Percentiles rank a stretch among this genome's conserved stretches.
phyloP scores from a whole-genome alignment of 2,113 vertebrate genomes.

The Vombatus ursinus region DNA sequence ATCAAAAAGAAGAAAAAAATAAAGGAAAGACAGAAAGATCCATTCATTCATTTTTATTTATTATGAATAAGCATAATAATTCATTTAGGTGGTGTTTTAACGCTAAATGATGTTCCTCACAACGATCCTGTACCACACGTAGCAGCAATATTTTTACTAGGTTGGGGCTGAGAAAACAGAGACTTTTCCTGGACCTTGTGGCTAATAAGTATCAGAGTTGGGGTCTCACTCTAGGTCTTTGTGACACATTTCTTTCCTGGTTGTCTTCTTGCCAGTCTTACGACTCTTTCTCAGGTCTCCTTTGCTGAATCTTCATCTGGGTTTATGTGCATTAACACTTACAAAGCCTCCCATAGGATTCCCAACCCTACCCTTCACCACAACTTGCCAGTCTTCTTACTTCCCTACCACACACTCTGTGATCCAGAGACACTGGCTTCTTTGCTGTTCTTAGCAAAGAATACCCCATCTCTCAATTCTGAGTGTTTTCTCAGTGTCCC shows the following conservation, averaged over 20 bases:
- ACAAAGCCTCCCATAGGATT: background rate
- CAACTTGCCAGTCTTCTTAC: background rate
- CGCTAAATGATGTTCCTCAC: background rate
- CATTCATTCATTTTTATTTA: background rate
- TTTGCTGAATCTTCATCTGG: background rate
- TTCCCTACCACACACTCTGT: background rate
- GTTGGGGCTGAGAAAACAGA: background rate
- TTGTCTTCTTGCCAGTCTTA: background rate
- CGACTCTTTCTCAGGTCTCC: background rate
- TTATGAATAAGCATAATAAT: background rate
- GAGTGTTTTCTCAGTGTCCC: background rate
- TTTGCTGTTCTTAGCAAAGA: too few relatives aligned
- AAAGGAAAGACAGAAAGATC: background rate
- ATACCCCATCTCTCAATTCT: background rate
- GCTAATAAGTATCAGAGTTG: background rate
- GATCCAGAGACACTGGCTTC: background rate
- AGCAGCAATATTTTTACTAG: background rate
- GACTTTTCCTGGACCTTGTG: background rate
- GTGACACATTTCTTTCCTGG: background rate
- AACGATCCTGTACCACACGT: background rate
- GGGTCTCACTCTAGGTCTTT: background rate
- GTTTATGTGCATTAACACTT: background rate
- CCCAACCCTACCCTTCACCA: background rate
- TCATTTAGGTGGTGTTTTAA: background rate
- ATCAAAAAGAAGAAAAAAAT: background rate